Evolutionary conservation across 2,888 invertebrate genomes (phyloP).

Genomic region (Lottia gigantea): DNA sequence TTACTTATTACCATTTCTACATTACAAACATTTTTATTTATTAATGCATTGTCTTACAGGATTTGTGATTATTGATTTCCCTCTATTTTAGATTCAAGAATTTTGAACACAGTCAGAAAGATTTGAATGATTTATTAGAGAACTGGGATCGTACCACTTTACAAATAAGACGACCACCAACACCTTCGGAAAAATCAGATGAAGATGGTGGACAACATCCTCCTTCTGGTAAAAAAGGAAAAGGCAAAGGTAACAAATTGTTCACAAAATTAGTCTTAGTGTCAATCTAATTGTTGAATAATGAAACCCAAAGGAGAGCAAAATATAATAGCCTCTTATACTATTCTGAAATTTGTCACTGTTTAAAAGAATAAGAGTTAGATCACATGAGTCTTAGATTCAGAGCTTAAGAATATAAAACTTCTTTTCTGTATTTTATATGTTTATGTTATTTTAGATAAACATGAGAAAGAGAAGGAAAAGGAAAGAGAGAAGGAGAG

Average conservation of each 20-base stretch:
- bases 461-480: conserved; percentile 57
- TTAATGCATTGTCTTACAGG: no score
- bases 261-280: no score
- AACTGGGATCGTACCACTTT: conserved; percentile 65
- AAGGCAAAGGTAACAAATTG: conserved; percentile 52
- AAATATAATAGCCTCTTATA: no score
- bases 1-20: no score
- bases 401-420: no score
- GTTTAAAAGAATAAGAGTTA: no score
- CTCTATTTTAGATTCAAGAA: conserved; percentile 60
- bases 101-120: conserved; percentile 63
- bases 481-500: conserved; percentile 53
- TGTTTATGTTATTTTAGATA: conserved; percentile 44
- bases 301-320: no score
- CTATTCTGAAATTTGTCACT: no score
- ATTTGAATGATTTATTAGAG: conserved; percentile 63
- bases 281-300: no score
- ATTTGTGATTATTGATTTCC: background rate
- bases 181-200: conserved; percentile 62
- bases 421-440: background rate
- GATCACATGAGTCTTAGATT: no score
- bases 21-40: no score
- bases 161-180: conserved; percentile 55
- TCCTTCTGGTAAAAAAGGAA: conserved; percentile 60
- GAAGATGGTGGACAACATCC: conserved; percentile 56